Percentiles rank a stretch among this genome's conserved stretches.
Conservation (phyloP, 2,113 vertebrate genomes). For the Gambusia affinis region DNA sequence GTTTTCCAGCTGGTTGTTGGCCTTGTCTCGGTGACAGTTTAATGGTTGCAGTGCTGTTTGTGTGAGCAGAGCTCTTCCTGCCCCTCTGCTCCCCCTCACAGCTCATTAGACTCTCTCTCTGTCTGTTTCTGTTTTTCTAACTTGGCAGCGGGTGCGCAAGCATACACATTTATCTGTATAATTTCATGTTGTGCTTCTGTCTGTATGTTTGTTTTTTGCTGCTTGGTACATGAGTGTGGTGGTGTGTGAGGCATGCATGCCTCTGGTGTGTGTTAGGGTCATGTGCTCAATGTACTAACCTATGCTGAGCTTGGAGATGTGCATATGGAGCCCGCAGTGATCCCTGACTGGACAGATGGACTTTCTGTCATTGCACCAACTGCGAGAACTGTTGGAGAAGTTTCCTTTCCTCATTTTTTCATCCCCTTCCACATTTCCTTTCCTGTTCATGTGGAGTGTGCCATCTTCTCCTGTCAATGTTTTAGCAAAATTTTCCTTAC, state of each 20-base stretch:
- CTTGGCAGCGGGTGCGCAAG: slow-evolving; percentile 10
- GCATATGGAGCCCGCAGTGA: slow-evolving; percentile 59
- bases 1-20: slow-evolving; percentile 63
- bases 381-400: slow-evolving; percentile 46
- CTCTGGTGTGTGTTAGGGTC: slow-evolving; percentile 21
- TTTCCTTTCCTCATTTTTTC: neutral
- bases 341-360: slow-evolving; percentile 68
- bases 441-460: neutral
- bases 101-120: slow-evolving; percentile 46
- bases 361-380: slow-evolving; percentile 52
- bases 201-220: slow-evolving; percentile 22
- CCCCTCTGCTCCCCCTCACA: slow-evolving; percentile 57
- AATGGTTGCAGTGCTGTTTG: slow-evolving; percentile 63
- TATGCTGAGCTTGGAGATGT: slow-evolving; percentile 46
- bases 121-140: neutral
- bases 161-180: slow-evolving; percentile 3
- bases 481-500: neutral
- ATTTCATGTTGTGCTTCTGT: slow-evolving; percentile 23
- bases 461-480: neutral
- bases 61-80: slow-evolving; percentile 53
- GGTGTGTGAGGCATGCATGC: neutral
- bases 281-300: slow-evolving; percentile 39
- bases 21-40: slow-evolving; percentile 68
- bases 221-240: slow-evolving; percentile 7
- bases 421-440: slow-evolving; percentile 9